Evolutionary conservation across 2,113 vertebrate species (phyloP), one percentile per base, ranked within the genome.

Genomic region (Pseudorectes ferrugineus): DNA sequence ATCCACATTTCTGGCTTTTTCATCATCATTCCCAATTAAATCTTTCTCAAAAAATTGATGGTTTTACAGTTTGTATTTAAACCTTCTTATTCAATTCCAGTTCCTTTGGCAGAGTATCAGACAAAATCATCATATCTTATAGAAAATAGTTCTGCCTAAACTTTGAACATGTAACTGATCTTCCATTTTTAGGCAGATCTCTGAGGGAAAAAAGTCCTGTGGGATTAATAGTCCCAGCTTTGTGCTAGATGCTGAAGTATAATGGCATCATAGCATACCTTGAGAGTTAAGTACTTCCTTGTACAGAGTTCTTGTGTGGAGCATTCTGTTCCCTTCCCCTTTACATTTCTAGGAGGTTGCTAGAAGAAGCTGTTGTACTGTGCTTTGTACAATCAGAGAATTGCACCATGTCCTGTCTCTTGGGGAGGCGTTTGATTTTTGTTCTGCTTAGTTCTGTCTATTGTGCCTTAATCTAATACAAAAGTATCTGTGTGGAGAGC

Each of bases 1-100:
- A 95, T 93, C 52, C 82, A 95, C 66, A 70, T 90, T 92, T 96
- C 72, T 92, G 65, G 5, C 25, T 97, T 95, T 95, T 93, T 92
- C 59, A 88, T 94, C 76, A 82, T 75, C 52, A 61, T 85, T 90
- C 36, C 61, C 28, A 84, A 92, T 90, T 93, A 96, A 96, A 68
- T 77, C 8, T 51, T 80, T 76, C 62, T 88, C 35, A 21, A 95
- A 75, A 89, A 88, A 65, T 43, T 20, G 35, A 43, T 88, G 19
- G 22, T 8, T 94, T 93, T 88, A 68, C 31, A 72, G 55, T 48
- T 74, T 92, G 72, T 93, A 38, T 68, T 95, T 91, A 91, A 91
- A 80, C 6, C 19, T 80, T 61, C 29, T 88, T 55, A 62, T 80
- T 93, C 54, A 71, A 40, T 85, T 94, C 22, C 42, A 65, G 26